Conservation (phyloP, 2,797 vertebrate genomes). For the Knipowitschia caucasica region DNA sequence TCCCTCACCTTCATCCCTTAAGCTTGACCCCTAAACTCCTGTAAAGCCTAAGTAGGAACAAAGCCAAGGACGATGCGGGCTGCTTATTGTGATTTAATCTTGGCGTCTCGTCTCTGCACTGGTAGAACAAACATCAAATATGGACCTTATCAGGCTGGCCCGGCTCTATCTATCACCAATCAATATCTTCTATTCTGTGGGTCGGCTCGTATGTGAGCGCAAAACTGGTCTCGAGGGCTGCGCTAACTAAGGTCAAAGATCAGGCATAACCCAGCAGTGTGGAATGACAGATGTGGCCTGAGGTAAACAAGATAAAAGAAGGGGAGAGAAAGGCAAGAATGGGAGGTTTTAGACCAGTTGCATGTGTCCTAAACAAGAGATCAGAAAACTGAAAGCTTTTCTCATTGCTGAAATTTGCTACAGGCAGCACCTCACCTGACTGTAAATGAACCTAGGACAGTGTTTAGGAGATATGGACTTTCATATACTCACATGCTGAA, state of each 20-base stretch:
- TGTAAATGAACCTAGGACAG: constrained; percentile 21
- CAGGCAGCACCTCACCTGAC: constrained; percentile 37
- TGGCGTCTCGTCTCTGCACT: constrained; percentile 41
- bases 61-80: constrained; percentile 66
- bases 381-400: constrained; percentile 40
- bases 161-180: constrained; percentile 66
- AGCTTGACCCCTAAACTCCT: constrained; percentile 62
- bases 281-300: constrained; percentile 65
- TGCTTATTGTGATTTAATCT: constrained; percentile 75
- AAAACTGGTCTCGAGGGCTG: constrained; percentile 58
- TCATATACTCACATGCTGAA: constrained; percentile 8
- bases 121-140: constrained; percentile 73
- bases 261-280: constrained; percentile 62
- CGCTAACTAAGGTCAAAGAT: constrained; percentile 69
- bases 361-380: constrained; percentile 42
- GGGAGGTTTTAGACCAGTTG: constrained; percentile 32
- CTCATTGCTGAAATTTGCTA: constrained; percentile 35
- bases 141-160: constrained; percentile 66
- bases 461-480: not conserved
- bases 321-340: constrained; percentile 14
- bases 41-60: constrained; percentile 59
- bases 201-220: constrained; percentile 26
- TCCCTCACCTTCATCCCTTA: constrained; percentile 60
- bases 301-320: constrained; percentile 61
- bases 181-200: constrained; percentile 58